phyloP scores from a whole-genome alignment of 2,888 invertebrate genomes.

The Cephalotes varians region DNA sequence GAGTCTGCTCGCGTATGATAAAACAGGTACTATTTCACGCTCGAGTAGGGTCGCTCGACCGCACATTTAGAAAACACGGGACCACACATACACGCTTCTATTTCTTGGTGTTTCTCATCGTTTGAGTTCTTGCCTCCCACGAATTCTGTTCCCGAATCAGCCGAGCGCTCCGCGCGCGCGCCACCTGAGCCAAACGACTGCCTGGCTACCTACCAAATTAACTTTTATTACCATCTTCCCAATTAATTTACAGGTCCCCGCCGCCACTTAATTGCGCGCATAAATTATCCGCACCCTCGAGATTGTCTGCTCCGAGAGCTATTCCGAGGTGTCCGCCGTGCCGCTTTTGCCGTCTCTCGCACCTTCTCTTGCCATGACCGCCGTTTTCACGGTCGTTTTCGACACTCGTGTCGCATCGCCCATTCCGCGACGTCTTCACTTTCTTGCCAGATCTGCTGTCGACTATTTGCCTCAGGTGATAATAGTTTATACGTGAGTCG shows the following conservation, averaged over 20 bases:
- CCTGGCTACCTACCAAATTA: constrained; percentile 82
- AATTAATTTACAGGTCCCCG: constrained; percentile 83
- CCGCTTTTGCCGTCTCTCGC: constrained; percentile 35
- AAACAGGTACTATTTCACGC: constrained; percentile 14
- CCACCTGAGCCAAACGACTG: constrained; percentile 83
- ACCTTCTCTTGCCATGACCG: constrained; percentile 8
- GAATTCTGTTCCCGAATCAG: constrained; percentile 66
- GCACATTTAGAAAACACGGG: constrained; percentile 15
- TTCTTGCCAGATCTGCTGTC: constrained; percentile 52
- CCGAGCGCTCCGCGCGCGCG: constrained; percentile 64
- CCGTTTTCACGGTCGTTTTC: constrained; percentile 54
- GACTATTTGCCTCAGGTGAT: neutral
- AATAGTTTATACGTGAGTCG: neutral
- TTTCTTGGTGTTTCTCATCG: constrained; percentile 30
- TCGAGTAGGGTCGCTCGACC: constrained; percentile 8
- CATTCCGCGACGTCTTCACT: constrained; percentile 49
- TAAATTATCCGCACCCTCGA: constrained; percentile 80
- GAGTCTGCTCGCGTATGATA: constrained; percentile 15
- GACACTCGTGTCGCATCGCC: constrained; percentile 30
- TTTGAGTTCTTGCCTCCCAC: constrained; percentile 64
- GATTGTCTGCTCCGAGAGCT: constrained; percentile 71
- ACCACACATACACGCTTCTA: constrained; percentile 2
- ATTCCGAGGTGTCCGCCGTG: constrained; percentile 61
- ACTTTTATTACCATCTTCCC: constrained; percentile 84
- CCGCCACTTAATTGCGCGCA: constrained; percentile 81